These are phyloP conservation scores for Dicrurus megarhynchus DNA, from an alignment of 2,113 vertebrate species.

Conservation along the genomic window DNA sequence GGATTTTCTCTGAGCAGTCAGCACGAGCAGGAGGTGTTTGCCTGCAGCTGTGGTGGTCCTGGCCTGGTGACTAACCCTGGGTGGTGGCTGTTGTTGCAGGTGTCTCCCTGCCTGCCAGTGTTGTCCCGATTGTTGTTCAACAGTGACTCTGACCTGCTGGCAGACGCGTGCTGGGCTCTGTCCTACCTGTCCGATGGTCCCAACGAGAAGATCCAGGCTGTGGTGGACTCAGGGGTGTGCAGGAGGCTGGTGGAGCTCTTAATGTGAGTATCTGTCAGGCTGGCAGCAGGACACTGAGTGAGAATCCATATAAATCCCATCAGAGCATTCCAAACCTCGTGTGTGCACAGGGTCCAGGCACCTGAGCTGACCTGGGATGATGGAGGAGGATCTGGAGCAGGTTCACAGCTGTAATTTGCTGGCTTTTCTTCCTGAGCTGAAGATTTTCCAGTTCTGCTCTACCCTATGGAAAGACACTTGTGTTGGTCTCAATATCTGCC, in stretches of 20 bases:
- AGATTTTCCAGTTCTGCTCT: neutral
- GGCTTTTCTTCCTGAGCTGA: neutral
- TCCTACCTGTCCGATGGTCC: slow-evolving; percentile 97
- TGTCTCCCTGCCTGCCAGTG: slow-evolving; percentile 94
- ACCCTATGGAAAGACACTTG: fast-evolving
- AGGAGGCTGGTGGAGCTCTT: slow-evolving; percentile 93
- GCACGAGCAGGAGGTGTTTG: neutral
- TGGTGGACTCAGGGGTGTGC: slow-evolving; percentile 97
- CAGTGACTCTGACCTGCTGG: slow-evolving; percentile 95
- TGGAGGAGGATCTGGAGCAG: neutral
- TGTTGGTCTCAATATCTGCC: neutral
- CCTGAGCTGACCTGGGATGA: neutral
- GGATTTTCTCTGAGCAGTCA: too few species aligned
- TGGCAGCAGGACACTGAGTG: neutral
- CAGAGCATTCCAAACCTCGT: fast-evolving
- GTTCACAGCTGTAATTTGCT: neutral
- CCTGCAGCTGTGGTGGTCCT: neutral
- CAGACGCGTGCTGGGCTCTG: slow-evolving; percentile 97
- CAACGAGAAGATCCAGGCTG: slow-evolving; percentile 98
- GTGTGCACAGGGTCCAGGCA: fast-evolving
- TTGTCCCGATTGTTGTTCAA: slow-evolving; percentile 94
- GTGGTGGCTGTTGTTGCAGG: slow-evolving; percentile 71
- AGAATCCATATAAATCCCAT: fast-evolving
- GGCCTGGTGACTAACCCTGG: neutral
- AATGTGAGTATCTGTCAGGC: slow-evolving; percentile 79